phyloP scores from a whole-genome alignment of 2,113 vertebrate species.

The mouse (Mus musculus) region DNA sequence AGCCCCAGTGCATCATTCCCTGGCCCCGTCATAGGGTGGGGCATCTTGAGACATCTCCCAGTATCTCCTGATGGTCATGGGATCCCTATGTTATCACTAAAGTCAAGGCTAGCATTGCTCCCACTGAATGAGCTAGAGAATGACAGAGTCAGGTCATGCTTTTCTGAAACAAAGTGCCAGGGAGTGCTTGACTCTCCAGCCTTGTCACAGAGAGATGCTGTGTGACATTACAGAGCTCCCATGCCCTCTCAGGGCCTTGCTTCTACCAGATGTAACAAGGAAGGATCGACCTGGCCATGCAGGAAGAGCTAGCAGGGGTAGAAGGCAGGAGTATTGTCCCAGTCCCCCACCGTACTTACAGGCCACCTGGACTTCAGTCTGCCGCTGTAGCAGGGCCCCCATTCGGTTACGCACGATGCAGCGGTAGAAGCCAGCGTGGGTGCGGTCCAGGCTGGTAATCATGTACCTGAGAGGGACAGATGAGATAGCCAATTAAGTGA shows the following conservation, averaged over 20 bases:
- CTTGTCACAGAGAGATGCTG: background rate
- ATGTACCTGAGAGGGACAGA: constrained; percentile 90
- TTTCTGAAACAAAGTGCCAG: background rate
- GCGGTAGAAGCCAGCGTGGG: constrained; percentile 97
- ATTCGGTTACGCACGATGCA: constrained; percentile 97
- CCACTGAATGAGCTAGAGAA: background rate
- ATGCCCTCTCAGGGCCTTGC: background rate
- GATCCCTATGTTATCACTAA: background rate
- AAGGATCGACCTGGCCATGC: fast-evolving
- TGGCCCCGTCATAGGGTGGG: background rate
- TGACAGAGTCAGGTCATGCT: background rate
- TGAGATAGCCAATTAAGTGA: constrained; percentile 56
- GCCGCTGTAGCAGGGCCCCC: constrained; percentile 96
- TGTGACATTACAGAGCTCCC: fast-evolving
- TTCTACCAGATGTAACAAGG: fast-evolving
- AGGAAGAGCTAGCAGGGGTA: background rate
- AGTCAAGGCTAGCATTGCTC: background rate
- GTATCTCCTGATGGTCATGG: fast-evolving
- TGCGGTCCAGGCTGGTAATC: constrained; percentile 96
- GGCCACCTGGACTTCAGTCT: constrained; percentile 97
- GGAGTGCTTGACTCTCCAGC: background rate
- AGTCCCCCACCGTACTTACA: constrained; percentile 90
- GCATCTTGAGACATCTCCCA: background rate
- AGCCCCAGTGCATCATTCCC: fast-evolving
- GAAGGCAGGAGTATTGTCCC: background rate